These are phyloP conservation scores for Lutraria rhynchaena DNA, from an alignment of 1,140 invertebrate genomes.

Conservation along the genomic window DNA sequence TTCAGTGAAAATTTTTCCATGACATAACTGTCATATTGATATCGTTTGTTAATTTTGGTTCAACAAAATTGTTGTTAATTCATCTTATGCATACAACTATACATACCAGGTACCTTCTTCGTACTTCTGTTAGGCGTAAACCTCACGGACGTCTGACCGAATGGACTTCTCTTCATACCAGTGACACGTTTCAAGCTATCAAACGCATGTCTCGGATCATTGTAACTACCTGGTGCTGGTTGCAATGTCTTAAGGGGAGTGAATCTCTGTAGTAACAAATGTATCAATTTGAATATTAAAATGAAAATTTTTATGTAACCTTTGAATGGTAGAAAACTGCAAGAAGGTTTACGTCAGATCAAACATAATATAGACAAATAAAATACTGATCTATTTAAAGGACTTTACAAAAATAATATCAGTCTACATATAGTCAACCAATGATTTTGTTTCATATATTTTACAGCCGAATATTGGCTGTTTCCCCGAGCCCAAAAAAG, in stretches of 20 bases:
- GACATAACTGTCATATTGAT: too few relatives aligned
- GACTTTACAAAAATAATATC: too few relatives aligned
- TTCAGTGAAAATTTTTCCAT: too few relatives aligned
- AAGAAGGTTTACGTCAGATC: not conserved
- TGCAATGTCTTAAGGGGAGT: conserved; percentile 63
- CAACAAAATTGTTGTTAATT: too few relatives aligned
- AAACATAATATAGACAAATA: not conserved
- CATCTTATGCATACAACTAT: too few relatives aligned
- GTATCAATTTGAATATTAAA: too few relatives aligned
- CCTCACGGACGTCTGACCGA: conserved; percentile 80
- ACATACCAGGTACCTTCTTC: conserved; percentile 72
- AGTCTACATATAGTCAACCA: too few relatives aligned
- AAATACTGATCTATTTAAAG: not conserved
- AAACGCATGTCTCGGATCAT: conserved; percentile 80
- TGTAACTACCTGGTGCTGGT: conserved; percentile 80
- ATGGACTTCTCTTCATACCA: conserved; percentile 81
- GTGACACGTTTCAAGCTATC: conserved; percentile 74
- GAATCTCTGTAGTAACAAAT: conserved; percentile 75
- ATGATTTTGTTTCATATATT: too few relatives aligned
- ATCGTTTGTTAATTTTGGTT: too few relatives aligned
- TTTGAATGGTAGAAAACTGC: not conserved
- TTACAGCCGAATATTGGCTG: too few relatives aligned
- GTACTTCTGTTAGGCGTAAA: conserved; percentile 69
- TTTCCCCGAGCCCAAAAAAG: too few relatives aligned
- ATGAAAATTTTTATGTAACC: not conserved